Base-by-base conservation (phyloP, 2,113 vertebrate genomes). In the Cairina moschata region DNA sequence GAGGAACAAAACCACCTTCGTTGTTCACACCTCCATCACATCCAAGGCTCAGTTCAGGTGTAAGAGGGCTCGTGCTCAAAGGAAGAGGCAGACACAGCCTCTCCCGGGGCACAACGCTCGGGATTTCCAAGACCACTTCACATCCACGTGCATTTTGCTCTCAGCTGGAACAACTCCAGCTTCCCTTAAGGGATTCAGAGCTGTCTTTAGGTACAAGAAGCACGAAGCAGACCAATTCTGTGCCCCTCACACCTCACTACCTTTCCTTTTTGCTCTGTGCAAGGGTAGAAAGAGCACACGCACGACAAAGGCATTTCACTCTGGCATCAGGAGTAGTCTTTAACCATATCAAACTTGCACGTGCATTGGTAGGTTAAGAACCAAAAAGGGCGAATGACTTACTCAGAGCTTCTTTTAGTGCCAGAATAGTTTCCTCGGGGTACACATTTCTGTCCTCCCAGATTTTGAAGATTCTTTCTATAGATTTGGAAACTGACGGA, bases 401-500 rank as follows among this genome's bases (percentile, higher is more conserved):
- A 98, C 98, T 98, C 88, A 98, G 97, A 83, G 97, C 97, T 91
- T 98, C 96, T 94, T 98, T 99, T 18, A 99, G 97, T 36, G 98
- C 97, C 55, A 98, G 23, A 85, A 99, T 99, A 76, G 99, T 98
- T 79, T 99, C 99, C 95, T 99, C 99, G 0, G 99, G 98, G 91
- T 99, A 99, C 71, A 99, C 99, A 3, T 98, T 99, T 77, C 99
- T 98, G 94, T 99, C 99, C 97, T 99, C 99, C 99, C 99, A 99
- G 94, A 99, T 99, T 63, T 98, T 98, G 97, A 99, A 99, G 95
- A 99, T 99, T 88, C 99, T 98, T 66, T 99, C 99, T 52, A 99
- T 97, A 32, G 99, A 99, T 93, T 98, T 99, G 38, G 98, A 98
- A 23, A 99, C 99, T 2, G 99, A 99, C 6, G 97, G 98, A 93